Base-by-base conservation (phyloP, 2,888 invertebrate species). In the Lasioglossum figueresi region DNA sequence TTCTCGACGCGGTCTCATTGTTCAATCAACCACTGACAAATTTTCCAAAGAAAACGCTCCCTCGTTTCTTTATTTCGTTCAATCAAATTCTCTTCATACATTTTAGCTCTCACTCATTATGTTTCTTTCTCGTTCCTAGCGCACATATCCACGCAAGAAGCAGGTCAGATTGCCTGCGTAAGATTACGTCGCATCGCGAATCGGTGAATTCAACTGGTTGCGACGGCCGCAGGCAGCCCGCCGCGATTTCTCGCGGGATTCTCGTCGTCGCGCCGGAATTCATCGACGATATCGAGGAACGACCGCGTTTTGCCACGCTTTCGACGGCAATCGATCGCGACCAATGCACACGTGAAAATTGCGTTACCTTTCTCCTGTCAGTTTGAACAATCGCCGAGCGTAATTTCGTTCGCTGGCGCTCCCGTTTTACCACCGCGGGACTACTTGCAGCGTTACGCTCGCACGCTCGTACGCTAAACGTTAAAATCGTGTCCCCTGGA, bases 331-430 rank as follows among this genome's bases (percentile, higher is more conserved):
- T 79, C 34, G 68, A 84, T 76, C 73, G 63, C 70, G 27, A 66
- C 68, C 81, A 16, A 78, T 82, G 80, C 52, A 83, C 76, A 79
- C 83, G 66, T 79, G 75, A 85, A 88, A 83, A 88, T 80, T 78
- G 79, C 72, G 12, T 8, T 52, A 63, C 48, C 70, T 63, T 31
- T 80, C 23, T 66, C 66, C 66, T 37, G 66, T 66, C 66, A 56
- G 73, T 74, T 68, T 74, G 56, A 70, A 74, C 79, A 68, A 74
- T 79, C 68, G 68, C 56, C 73, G n/a, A 43, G 34, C 43, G 68
- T 73, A 79, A 82, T 79, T 79, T 79, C 79, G 66, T 40, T 79
- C 52, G 40, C 52, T 27, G 48, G 27, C 23, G 37, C n/a, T 1
- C 34, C 10, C 73, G 79, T 27, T 81, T 81, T 66, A 40, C 71